Conservation (phyloP, 2,113 vertebrate species). For the Brachyhypopomus gauderio region DNA sequence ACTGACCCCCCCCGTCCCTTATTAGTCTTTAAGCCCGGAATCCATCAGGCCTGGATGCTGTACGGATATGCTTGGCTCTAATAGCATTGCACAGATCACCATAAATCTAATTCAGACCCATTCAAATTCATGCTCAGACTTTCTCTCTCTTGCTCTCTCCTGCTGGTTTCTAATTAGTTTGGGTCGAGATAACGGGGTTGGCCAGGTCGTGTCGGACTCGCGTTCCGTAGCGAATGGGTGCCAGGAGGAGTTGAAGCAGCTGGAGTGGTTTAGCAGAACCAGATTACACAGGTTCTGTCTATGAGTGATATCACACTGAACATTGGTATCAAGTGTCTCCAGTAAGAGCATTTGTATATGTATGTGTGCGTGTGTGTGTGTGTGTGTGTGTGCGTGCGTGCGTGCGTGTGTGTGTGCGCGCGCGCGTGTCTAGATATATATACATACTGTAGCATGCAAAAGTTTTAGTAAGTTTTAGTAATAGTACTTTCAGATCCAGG, state of each 20-base stretch:
- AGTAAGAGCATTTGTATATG: neutral
- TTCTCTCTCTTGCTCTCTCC: neutral
- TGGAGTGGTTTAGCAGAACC: slow-evolving; percentile 1
- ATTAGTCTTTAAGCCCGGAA: neutral
- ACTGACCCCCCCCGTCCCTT: neutral
- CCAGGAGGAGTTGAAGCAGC: slow-evolving; percentile 10
- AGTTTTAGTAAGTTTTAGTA: too few species aligned
- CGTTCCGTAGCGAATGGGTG: neutral
- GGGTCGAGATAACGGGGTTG: neutral
- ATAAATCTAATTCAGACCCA: neutral
- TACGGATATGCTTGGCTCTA: neutral
- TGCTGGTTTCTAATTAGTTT: neutral
- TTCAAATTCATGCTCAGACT: neutral
- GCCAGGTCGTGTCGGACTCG: neutral
- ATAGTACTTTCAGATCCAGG: too few species aligned
- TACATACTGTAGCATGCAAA: too few species aligned
- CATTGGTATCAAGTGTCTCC: too few species aligned
- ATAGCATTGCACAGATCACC: neutral
- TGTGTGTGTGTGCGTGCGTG: neutral
- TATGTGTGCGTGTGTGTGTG: neutral
- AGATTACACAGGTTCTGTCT: neutral
- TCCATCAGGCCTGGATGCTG: neutral
- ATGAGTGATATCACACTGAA: too few species aligned
- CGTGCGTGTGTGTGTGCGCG: neutral
- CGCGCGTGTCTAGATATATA: too few species aligned